These are phyloP conservation scores for Oryzias javanicus DNA, from an alignment of 2,113 vertebrate genomes.

Conservation along the genomic window DNA sequence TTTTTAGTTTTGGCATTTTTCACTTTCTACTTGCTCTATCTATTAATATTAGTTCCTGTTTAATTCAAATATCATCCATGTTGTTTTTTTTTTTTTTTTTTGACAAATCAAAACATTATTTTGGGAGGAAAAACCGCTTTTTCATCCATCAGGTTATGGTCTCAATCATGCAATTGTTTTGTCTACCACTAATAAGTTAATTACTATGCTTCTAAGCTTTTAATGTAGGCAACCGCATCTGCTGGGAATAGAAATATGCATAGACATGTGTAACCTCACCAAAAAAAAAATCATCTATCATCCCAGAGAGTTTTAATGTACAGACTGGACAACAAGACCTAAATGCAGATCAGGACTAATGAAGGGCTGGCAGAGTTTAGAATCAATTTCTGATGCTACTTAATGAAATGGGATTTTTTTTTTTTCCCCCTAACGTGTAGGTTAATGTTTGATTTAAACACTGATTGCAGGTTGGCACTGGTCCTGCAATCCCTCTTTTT, in stretches of 20 bases:
- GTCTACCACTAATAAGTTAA: neutral
- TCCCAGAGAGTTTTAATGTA: slow-evolving; percentile 10
- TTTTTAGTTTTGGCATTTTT: too few species aligned
- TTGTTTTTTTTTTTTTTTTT: too few species aligned
- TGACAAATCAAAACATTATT: too few species aligned
- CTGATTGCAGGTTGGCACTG: slow-evolving; percentile 40
- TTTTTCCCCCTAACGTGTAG: slow-evolving; percentile 1
- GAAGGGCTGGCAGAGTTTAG: slow-evolving; percentile 25
- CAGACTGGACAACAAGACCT: slow-evolving; percentile 14
- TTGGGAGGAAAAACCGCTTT: too few species aligned
- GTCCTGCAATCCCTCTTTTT: slow-evolving; percentile 53
- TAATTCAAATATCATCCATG: too few species aligned
- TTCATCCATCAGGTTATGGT: too few species aligned
- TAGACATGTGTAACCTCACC: neutral
- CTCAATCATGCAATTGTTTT: neutral
- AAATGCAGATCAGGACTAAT: slow-evolving; percentile 30
- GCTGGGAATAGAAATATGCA: slow-evolving; percentile 2
- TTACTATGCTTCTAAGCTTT: slow-evolving; percentile 9
- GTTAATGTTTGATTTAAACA: slow-evolving; percentile 35
- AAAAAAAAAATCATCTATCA: slow-evolving; percentile 7
- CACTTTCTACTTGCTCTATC: too few species aligned
- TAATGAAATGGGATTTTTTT: slow-evolving; percentile 12
- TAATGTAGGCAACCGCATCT: neutral
- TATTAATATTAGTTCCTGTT: too few species aligned
- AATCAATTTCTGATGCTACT: slow-evolving; percentile 37